phyloP scores from a whole-genome alignment of 2,113 vertebrate genomes.

The Phalacrocorax pelagicus region DNA sequence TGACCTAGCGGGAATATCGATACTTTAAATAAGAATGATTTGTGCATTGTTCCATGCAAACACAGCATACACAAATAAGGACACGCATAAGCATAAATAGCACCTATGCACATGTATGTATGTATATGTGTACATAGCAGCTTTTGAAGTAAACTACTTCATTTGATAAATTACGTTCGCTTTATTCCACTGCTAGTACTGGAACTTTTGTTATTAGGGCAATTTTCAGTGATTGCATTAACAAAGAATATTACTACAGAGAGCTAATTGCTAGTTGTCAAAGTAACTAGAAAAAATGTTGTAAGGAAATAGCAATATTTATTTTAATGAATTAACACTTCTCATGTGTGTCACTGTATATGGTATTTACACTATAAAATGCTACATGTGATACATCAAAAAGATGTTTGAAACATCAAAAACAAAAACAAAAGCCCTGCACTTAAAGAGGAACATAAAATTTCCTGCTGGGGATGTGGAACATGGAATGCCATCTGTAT shows the following conservation, averaged over 20 bases:
- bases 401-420: constrained; percentile 70
- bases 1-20: neutral
- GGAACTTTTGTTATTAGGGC: constrained; percentile 44
- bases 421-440: constrained; percentile 39
- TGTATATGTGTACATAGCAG: neutral
- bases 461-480: constrained; percentile 71
- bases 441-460: constrained; percentile 62
- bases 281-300: constrained; percentile 36
- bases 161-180: constrained; percentile 67
- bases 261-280: constrained; percentile 63
- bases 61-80: neutral
- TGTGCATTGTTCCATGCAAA: neutral
- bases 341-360: neutral
- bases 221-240: constrained; percentile 61
- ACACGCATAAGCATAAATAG: neutral
- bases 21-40: constrained; percentile 59
- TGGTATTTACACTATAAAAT: constrained; percentile 64
- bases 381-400: constrained; percentile 58
- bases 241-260: constrained; percentile 35
- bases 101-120: neutral
- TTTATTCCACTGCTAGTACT: constrained; percentile 33
- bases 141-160: constrained; percentile 38
- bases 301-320: constrained; percentile 44
- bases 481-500: constrained; percentile 78
- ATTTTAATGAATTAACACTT: constrained; percentile 54